Evolutionary conservation across 2,888 invertebrate genomes (phyloP), one percentile per base, ranked within the genome.

Genomic region (Alsophila aescularia): DNA sequence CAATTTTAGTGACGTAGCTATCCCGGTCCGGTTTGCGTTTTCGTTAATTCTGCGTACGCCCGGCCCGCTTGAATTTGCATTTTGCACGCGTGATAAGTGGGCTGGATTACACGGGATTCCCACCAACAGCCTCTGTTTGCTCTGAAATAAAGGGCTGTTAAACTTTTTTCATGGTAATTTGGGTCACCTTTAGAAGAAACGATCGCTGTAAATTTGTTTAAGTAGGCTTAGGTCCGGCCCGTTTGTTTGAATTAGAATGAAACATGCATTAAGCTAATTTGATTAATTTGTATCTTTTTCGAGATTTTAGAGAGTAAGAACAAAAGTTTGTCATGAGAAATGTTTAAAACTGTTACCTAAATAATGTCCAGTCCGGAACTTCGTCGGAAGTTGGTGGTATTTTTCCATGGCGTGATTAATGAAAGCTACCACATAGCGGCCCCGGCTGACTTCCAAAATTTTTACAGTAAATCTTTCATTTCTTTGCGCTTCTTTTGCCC

Each of bases 81-180:
- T 91, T 91, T 91, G 90, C 88, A 90, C 90, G 87, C 87, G 91
- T 91, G 91, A 91, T 91, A 91, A 90, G 91, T 91, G 89, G 81
- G 70, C 76, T 63, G 91, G 91, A 91, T 91, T 91, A 91, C 87
- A 85, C 76, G 80, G 90, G 90, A 87, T 90, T 87, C 84, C 81
- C 81, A 79, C 87, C 85, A 85, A 84, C 87, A 83, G 87, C 86
- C 88, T 86, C 87, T 87, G 90, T 90, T 89, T 90, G 87, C 81
- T 78, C 88, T 85, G 85, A 89, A 90, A 90, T 90, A 90, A 90
- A 90, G 89, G 89, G 89, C 85, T 87, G 85, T 88, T 89, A 87
- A 90, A 89, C 84, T 87, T 90, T 87, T 90, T 90, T 88, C 85
- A 87, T 85, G 87, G 86, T 82, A 89, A 91, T 91, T 90, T 90